These are phyloP conservation scores for Drosophila helvetica DNA, from an alignment of 2,888 invertebrate genomes.

Conservation along the genomic window DNA sequence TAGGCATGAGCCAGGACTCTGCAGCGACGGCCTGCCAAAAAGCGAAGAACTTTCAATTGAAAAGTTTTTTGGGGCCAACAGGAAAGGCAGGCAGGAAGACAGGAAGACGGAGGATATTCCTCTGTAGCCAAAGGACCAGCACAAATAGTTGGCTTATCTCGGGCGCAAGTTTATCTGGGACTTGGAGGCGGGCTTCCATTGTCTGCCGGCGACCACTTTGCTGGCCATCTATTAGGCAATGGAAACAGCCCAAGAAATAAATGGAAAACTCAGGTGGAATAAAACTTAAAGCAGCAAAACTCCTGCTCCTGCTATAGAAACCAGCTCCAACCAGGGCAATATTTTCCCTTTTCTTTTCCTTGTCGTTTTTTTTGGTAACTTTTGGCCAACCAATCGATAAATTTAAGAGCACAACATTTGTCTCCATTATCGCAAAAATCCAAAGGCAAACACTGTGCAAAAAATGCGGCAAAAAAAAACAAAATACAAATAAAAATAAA, in stretches of 20 bases:
- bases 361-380: conserved; percentile 44
- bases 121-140: conserved; percentile 16
- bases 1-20: conserved; percentile 14
- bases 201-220: conserved; percentile 39
- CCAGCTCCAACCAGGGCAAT: conserved; percentile 61
- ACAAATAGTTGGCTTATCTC: conserved; percentile 65
- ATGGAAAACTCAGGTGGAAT: conserved; percentile 69
- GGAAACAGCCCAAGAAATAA: conserved; percentile 55
- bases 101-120: not conserved
- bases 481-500: conserved; percentile 24
- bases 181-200: conserved; percentile 46
- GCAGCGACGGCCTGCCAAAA: conserved; percentile 50
- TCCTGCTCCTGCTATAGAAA: too few species aligned
- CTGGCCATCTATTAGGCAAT: conserved; percentile 56
- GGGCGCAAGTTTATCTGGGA: conserved; percentile 56
- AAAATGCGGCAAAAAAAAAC: conserved; percentile 28
- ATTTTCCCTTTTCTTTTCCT: conserved; percentile 43
- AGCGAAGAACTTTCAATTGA: conserved; percentile 69
- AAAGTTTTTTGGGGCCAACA: conserved; percentile 48
- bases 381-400: conserved; percentile 71
- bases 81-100: not conserved
- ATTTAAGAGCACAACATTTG: conserved; percentile 77
- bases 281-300: conserved; percentile 55
- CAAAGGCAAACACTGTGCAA: conserved; percentile 64
- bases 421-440: conserved; percentile 78